Conservation (phyloP, 2,113 vertebrate species). For the Macroglossus sobrinus region DNA sequence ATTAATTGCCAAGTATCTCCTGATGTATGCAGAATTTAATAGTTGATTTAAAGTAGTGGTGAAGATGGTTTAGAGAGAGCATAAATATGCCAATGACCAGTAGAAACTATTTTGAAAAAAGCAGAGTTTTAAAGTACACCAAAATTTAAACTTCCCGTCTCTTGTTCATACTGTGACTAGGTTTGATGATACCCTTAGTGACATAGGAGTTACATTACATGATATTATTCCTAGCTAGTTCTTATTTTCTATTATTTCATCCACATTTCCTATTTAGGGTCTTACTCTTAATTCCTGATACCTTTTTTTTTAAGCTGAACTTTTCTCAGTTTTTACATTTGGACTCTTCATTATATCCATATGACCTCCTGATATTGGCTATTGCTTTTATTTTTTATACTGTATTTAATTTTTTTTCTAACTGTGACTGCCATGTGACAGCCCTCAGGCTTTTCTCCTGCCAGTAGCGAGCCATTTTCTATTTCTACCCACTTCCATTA, state of each 20-base stretch:
- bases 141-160: neutral
- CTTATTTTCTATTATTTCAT: neutral
- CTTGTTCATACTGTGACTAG: neutral
- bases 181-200: neutral
- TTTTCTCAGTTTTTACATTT: neutral
- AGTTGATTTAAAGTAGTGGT: neutral
- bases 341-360: neutral
- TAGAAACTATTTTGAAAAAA: neutral
- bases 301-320: neutral
- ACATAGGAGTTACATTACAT: neutral
- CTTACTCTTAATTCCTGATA: neutral
- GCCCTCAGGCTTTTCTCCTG: neutral
- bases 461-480: neutral
- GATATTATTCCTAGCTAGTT: neutral
- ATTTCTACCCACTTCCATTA: constrained; percentile 30
- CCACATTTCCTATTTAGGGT: neutral
- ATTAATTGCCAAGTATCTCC: neutral
- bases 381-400: neutral
- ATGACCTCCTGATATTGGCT: neutral
- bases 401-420: neutral
- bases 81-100: neutral
- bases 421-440: neutral
- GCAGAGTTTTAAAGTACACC: neutral
- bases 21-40: neutral
- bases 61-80: neutral